Base-by-base conservation (phyloP, 1,140 invertebrate genomes). In the Drosophila oshimai region DNA sequence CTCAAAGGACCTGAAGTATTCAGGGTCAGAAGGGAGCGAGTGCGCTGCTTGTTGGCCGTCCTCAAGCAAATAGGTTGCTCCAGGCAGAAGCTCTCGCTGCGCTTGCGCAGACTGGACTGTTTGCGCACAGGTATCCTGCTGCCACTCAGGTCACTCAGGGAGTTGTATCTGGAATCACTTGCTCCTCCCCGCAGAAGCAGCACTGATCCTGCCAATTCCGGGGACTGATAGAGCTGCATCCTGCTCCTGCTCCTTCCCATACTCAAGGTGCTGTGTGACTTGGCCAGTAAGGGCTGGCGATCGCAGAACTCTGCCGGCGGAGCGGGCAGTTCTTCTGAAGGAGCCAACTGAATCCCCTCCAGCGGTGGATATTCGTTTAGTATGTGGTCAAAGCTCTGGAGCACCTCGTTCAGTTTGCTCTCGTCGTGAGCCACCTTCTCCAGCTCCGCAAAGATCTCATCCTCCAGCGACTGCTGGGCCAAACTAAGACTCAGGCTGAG, bases 351-450 rank as follows among this genome's bases (percentile, higher is more conserved):
- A 39, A 13, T 26, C 28, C 26, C 29, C 36, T 68, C 58, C 36
- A 57, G 13, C 3, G 65, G 37, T 6, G 80, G 92, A 47, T 94
- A 90, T 24, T 90, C 89, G 18, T 46, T 74, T 10, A 90, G 65
- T 55, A 94, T 93, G 90, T 93, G 94, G 80, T 94, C 94, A 61
- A 94, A 94, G 39, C 93, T 94, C 77, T 94, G 92, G 50, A 94
- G 92, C 20, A 93, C 94, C 41, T 92, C 93, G 65, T 92, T 92
- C 31, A 94, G 88, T 84, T 94, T 94, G 6, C 92, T 91, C 61
- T 93, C 92, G 46, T 91, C 90, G 34, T 90, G 89, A 6, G 89
- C 75, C 10, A 91, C 87, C 71, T 93, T 93, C 36, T 90, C 90
- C 47, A 90, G 80, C 58, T 91, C 90, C 0, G 90, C 86, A 41